Percentiles rank a stretch among this genome's conserved stretches.
These are phyloP conservation scores for Prenolepis imparis DNA, from an alignment of 2,888 invertebrate species.

Conservation along the genomic window DNA sequence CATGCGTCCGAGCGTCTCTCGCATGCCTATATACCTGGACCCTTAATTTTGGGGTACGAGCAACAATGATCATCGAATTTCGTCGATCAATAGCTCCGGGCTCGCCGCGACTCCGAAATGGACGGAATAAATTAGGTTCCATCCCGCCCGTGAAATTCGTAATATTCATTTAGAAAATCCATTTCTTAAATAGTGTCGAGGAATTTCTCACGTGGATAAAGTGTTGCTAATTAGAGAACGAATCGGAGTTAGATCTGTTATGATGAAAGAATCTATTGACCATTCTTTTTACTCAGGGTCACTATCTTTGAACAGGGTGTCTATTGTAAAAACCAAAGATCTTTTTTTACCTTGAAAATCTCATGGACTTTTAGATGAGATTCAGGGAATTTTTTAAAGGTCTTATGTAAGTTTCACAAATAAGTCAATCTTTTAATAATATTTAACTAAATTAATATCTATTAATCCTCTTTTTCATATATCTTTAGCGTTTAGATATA, in stretches of 20 bases:
- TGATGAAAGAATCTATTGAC: neutral
- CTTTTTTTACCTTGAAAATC: too few relatives aligned
- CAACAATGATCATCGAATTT: constrained; percentile 65
- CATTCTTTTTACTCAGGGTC: neutral
- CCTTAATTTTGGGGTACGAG: constrained; percentile 71
- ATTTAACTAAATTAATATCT: too few relatives aligned
- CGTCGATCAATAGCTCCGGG: constrained; percentile 65
- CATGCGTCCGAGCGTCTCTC: constrained; percentile 73
- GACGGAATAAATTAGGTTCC: constrained; percentile 46
- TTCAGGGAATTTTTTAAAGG: too few relatives aligned
- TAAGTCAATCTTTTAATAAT: too few relatives aligned
- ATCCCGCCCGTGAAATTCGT: constrained; percentile 11
- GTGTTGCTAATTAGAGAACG: neutral
- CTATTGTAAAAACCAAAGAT: too few relatives aligned
- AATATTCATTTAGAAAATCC: constrained; percentile 27
- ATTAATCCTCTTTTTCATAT: too few relatives aligned
- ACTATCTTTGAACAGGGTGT: too few relatives aligned
- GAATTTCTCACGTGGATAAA: constrained; percentile 1
- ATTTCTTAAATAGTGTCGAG: neutral
- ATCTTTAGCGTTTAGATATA: too few relatives aligned
- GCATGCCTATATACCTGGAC: constrained; percentile 71
- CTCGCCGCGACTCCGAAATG: too few relatives aligned
- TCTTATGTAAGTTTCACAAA: too few relatives aligned
- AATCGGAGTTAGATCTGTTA: neutral
- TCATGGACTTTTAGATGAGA: too few relatives aligned